These are phyloP conservation scores for Trichonephila inaurata DNA, from an alignment of 1,140 invertebrate species.

Conservation along the genomic window DNA sequence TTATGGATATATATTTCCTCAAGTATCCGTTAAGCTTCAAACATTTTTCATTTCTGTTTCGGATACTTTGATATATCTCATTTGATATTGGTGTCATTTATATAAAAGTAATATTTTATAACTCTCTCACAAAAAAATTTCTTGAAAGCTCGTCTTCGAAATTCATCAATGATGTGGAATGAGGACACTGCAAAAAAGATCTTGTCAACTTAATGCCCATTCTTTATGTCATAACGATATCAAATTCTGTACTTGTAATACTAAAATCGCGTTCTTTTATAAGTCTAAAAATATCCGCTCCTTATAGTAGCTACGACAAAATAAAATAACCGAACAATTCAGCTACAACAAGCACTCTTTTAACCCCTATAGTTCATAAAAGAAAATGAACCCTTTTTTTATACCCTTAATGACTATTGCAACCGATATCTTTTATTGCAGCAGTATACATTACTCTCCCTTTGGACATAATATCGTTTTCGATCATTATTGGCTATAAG, in stretches of 20 bases:
- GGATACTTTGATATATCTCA: no score
- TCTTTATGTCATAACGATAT: neutral
- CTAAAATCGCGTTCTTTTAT: neutral
- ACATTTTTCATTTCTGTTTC: no score
- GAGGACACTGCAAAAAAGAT: neutral
- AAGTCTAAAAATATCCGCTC: neutral
- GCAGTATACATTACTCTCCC: neutral
- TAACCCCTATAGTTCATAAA: constrained; percentile 5
- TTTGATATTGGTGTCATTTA: no score
- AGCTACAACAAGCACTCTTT: constrained; percentile 7
- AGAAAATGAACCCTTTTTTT: constrained; percentile 7
- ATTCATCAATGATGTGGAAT: neutral
- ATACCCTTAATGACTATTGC: neutral
- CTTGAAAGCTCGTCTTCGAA: neutral
- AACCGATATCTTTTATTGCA: constrained; percentile 12
- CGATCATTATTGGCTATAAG: constrained; percentile 26
- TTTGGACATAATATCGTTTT: neutral
- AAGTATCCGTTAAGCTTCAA: no score
- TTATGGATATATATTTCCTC: no score
- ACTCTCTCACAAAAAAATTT: neutral
- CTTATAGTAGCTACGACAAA: neutral
- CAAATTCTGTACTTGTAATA: neutral
- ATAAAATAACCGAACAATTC: neutral
- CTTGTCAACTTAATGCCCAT: neutral
- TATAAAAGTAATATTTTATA: no score